Evolutionary conservation across 2,797 vertebrate species (phyloP).

Genomic region (Gymnodraco acuticeps): DNA sequence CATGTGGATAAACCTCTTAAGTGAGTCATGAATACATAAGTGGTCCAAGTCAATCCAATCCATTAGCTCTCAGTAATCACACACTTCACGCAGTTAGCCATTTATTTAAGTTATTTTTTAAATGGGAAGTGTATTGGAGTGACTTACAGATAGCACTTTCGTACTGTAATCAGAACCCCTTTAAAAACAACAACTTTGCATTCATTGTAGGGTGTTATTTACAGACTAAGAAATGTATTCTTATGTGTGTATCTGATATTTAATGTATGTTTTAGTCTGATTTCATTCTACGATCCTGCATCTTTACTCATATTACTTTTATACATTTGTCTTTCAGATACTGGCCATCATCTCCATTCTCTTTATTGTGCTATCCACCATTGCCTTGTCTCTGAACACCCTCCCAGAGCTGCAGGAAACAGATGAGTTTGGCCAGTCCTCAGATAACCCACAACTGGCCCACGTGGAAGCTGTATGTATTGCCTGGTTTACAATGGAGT

Average conservation of each 20-base stretch:
- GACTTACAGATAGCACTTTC: background rate
- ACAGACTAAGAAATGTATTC: background rate
- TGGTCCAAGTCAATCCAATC: conserved; percentile 52
- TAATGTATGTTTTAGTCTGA: background rate
- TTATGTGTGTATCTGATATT: background rate
- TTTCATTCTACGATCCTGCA: conserved; percentile 13
- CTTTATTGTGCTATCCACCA: conserved; percentile 99
- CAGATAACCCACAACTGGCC: conserved; percentile 96
- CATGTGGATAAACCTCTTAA: conserved; percentile 62
- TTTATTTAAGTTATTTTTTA: conserved; percentile 46
- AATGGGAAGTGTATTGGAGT: conserved; percentile 28
- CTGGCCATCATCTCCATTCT: conserved; percentile 99
- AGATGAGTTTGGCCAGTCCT: conserved; percentile 94
- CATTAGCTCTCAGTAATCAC: conserved; percentile 59
- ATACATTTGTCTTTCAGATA: conserved; percentile 88
- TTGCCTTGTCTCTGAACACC: conserved; percentile 98
- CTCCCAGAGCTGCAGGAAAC: conserved; percentile 96
- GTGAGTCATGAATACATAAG: conserved; percentile 77
- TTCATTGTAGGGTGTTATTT: background rate
- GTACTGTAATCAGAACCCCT: conserved; percentile 14
- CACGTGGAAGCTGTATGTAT: conserved; percentile 99
- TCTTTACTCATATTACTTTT: conserved; percentile 37
- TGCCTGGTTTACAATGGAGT: conserved; percentile 99
- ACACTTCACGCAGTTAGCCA: conserved; percentile 26
- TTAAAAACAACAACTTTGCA: conserved; percentile 4